phyloP scores from a whole-genome alignment of 1,140 invertebrate species.

The Pogonus chalceus region DNA sequence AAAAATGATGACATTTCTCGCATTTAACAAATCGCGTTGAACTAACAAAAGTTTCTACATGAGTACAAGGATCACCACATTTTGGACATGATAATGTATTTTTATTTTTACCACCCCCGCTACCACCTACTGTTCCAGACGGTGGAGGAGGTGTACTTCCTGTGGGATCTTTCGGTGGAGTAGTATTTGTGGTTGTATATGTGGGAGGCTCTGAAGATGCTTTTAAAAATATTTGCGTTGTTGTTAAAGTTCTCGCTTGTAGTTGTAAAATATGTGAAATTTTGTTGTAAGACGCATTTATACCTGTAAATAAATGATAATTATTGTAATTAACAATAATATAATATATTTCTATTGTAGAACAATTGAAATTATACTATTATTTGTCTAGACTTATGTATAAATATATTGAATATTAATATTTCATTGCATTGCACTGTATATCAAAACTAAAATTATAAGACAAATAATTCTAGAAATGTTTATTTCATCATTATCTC shows the following conservation, averaged over 20 bases:
- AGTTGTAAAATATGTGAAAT: neutral
- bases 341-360: too few relatives aligned
- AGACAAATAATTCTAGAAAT: too few relatives aligned
- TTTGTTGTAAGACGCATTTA: neutral
- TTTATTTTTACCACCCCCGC: conserved; percentile 40
- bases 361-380: too few relatives aligned
- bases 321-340: neutral
- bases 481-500: too few relatives aligned
- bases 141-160: neutral
- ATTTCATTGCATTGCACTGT: too few relatives aligned
- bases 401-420: too few relatives aligned
- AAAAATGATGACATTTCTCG: conserved; percentile 96
- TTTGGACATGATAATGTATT: conserved; percentile 78
- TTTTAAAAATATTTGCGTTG: neutral
- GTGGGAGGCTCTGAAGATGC: neutral
- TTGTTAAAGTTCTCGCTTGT: neutral
- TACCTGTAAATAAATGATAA: neutral
- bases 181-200: neutral
- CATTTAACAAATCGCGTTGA: conserved; percentile 94
- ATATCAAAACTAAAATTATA: too few relatives aligned
- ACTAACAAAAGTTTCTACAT: conserved; percentile 95
- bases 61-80: conserved; percentile 90
- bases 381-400: too few relatives aligned
- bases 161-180: conserved; percentile 18
- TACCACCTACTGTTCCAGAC: conserved; percentile 12